Evolutionary conservation across 2,797 vertebrate species (phyloP), one percentile per base, ranked within the genome.

Genomic region (Molossus alvarezi): DNA sequence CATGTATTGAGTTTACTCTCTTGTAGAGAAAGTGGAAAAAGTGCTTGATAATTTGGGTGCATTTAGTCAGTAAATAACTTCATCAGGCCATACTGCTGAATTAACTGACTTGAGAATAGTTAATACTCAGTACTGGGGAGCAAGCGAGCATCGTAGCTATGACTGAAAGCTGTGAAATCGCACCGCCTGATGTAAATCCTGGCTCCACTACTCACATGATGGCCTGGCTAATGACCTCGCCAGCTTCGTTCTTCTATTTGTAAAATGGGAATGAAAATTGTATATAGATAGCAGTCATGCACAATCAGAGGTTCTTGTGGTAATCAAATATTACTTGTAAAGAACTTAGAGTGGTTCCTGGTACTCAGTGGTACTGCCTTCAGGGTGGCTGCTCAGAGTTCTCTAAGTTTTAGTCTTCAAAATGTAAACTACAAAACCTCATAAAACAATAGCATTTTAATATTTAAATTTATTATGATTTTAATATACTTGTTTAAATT

Each of bases 31-130:
- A 15, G 4, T 76, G 37, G 71, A 37, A 76, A 75, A 75, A 84
- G 13, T 27, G 37, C 29, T 93, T 82, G 45, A 75, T 94, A 73
- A 94, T 85, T 82, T 90, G 37, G 29, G 51, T 75, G 92, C 58
- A 76, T 80, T 93, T 75, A 88, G 53, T 76, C 57, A 89, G 73
- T 72, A 86, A 94, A 57, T 94, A 65, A 48, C 76, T 73, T 73
- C 37, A 60, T 92, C 53, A 90, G 57, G 25, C 62, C 51, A 53
- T 62, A 77, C 0, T 57, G 67, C 77, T 64, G 76, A 87, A 37
- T 37, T 82, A 60, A 62, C 57, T 57, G 58, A 33, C 33, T 33
- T 33, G 33, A 33, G 33, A 33, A 33, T 33, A 33, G 33, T 33
- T 33, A 33, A 33, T 33, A 33, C 33, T 33, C 33, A 33, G 33